Base-by-base conservation (phyloP, 2,888 invertebrate species). In the Hirtodrosophila cameraria region DNA sequence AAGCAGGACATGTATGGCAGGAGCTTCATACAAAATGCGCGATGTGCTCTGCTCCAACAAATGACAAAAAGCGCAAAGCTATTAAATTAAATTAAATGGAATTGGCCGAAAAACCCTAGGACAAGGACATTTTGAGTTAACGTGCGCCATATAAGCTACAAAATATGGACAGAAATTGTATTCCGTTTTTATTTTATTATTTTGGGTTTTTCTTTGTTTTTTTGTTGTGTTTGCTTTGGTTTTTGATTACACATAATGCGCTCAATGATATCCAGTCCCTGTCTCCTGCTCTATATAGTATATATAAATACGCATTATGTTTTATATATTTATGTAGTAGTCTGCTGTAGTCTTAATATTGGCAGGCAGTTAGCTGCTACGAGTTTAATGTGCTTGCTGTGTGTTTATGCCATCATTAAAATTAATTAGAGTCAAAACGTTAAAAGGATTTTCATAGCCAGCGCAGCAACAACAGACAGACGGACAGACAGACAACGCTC, bases 21-120 rank as follows among this genome's bases (percentile, higher is more conserved):
- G 31, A 54, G 49, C 48, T 60, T 75, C 57, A 75, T 79, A 76
- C 54, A 62, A 79, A 79, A 76, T 76, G 71, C 76, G 80, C 61
- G 57, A 43, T 66, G 67, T 53, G 70, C 63, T 42, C 55, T 27
- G 35, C 52, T 59, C 50, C 57, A 64, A 74, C 68, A 76, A 84
- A 82, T 77, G 83, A 85, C 83, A 76, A 84, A 82, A 78, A 83
- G 76, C 86, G 72, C 86, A 84, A 77, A 65, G 82, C 84, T 84
- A 88, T 88, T 86, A 86, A 88, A 86, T 87, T 76, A 79, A 88
- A 87, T 87, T 88, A 87, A 88, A 87, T 82, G 70, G 77, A 86
- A 87, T 87, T 86, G 82, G 67, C 76, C 76, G n/a, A n/a, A 78
- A 75, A 86, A 84, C 63, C 63, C 65, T 54, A 52, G 66, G 69